Base-by-base conservation (phyloP, 1,140 invertebrate genomes). In the Dufourea novaeangliae region DNA sequence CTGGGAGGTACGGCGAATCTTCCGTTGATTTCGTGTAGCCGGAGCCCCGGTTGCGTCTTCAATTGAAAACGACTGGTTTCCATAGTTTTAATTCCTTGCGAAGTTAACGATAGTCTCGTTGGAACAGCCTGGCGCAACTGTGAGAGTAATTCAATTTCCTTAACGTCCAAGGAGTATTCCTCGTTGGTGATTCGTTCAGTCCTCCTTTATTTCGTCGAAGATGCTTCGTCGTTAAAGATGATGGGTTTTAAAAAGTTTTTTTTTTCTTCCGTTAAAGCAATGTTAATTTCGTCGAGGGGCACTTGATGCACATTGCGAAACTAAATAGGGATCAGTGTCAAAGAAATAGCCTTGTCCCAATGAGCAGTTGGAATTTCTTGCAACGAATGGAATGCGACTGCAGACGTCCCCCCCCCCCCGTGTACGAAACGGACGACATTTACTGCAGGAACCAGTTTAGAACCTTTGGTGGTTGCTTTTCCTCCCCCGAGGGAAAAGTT, bases 381-480 rank as follows among this genome's bases (percentile, higher is more conserved):
- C 34, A 14, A 10, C 17, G 56, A 29, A 50, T 56, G 61, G 70
- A 82, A 82, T 41, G 50, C 10, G 52, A 76, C 46, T 67, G 34
- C 37, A 46, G 27, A 34, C 12, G 14, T n/a, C 22, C 14, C n/a
- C n/a, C n/a, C n/a, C n/a, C n/a, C n/a, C n/a, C 22, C 67, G 41
- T 50, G 77, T 59, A 67, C 56, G 41, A 41, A 77, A n/a, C 4
- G n/a, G 46, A 46, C 32, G n/a, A 66, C 29, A 22, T 44, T 64
- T 29, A 44, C 41, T n/a, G 37, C 25, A 29, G 52, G 54, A 52
- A 77, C 64, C 74, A 67, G 20, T 71, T 80, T 52, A 34, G n/a
- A 70, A 76, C 63, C 63, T 63, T 34, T n/a, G 66, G n/a, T 37
- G 27, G 27, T 68, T 32, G 57, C 3, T 25, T 8, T 4, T n/a